Conservation (phyloP, 2,888 invertebrate species). For the Drosophila fulvimacula region DNA sequence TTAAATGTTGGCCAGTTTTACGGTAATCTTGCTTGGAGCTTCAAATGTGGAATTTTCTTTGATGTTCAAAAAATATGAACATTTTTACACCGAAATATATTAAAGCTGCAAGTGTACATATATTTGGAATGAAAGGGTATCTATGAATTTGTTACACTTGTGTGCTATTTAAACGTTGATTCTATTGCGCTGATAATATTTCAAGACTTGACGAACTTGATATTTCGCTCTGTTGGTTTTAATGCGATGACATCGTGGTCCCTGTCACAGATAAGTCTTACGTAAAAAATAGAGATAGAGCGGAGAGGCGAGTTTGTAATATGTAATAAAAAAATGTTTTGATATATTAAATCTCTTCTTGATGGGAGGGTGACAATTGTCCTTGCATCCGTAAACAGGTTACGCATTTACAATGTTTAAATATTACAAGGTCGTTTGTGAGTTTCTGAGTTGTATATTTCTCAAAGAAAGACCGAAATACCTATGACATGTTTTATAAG, state of each 20-base stretch:
- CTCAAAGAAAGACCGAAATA: no score
- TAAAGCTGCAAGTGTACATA: neutral
- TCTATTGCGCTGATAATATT: constrained; percentile 73
- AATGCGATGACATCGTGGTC: constrained; percentile 65
- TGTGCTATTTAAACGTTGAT: constrained; percentile 55
- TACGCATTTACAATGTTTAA: constrained; percentile 23
- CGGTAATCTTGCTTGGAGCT: no score
- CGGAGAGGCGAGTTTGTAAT: constrained; percentile 20
- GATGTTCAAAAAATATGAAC: neutral
- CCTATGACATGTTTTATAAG: no score
- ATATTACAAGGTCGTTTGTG: no score
- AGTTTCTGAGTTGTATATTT: no score
- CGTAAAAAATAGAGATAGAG: constrained; percentile 7
- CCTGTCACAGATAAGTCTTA: no score
- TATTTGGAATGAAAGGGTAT: neutral
- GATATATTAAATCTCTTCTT: constrained; percentile 35
- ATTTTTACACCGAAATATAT: neutral
- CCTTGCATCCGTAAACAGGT: constrained; percentile 9
- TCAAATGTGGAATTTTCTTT: neutral
- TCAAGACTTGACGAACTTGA: constrained; percentile 58
- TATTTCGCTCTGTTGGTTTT: constrained; percentile 72
- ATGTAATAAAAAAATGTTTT: constrained; percentile 51
- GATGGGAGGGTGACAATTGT: neutral
- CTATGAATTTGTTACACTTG: neutral
- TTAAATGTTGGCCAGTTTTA: no score